These are phyloP conservation scores for Pangasianodon gigas DNA, from an alignment of 2,113 vertebrate species.

Conservation along the genomic window DNA sequence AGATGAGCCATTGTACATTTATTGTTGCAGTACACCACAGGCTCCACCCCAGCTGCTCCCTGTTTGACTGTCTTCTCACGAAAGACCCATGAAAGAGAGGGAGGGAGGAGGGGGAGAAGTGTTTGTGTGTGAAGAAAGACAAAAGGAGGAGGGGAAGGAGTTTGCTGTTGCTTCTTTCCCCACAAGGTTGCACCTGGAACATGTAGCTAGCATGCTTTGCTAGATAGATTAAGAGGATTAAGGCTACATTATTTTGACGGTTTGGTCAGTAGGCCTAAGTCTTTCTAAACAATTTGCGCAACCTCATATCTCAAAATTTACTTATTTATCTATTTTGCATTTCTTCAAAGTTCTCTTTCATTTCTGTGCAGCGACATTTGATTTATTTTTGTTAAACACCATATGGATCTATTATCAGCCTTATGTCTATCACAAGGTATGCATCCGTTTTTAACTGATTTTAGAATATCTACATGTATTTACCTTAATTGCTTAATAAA, in stretches of 20 bases:
- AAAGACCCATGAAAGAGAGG: constrained; percentile 60
- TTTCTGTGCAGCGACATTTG: background rate
- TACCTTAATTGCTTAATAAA: too few relatives aligned
- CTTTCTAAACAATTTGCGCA: background rate
- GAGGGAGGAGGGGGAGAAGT: background rate
- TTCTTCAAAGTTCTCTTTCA: background rate
- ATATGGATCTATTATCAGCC: background rate
- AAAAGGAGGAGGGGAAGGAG: background rate
- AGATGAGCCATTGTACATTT: constrained; percentile 65
- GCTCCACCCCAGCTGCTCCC: constrained; percentile 66
- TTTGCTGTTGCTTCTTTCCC: background rate
- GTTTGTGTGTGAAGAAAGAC: constrained; percentile 12
- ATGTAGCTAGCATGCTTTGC: background rate
- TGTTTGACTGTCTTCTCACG: constrained; percentile 69
- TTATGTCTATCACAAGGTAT: background rate
- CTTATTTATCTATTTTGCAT: background rate
- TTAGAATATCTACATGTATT: too few relatives aligned
- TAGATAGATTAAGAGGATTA: background rate
- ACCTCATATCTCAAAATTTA: background rate
- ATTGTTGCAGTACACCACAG: constrained; percentile 64
- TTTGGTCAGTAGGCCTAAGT: background rate
- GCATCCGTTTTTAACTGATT: background rate
- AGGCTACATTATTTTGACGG: background rate
- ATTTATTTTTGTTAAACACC: background rate
- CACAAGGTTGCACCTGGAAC: background rate